Evolutionary conservation across 2,113 vertebrate genomes (phyloP).

Genomic region (Nematolebias whitei): DNA sequence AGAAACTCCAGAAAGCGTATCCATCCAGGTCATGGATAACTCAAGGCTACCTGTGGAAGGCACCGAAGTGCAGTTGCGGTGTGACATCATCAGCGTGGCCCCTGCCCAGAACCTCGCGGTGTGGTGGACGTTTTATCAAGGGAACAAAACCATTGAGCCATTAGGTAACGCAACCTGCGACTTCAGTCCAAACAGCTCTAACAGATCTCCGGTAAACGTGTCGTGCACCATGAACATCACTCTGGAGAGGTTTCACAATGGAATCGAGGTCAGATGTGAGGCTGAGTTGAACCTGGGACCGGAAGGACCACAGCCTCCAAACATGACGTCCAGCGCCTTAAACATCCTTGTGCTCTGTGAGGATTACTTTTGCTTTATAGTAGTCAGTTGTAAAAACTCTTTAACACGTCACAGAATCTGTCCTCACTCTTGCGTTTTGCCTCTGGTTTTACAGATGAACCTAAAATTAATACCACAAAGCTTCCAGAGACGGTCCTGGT

Average conservation of each 20-base stretch:
- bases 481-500: conserved; percentile 57
- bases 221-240: conserved; percentile 35
- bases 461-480: conserved; percentile 62
- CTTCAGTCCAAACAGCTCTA: accelerated
- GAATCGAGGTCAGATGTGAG: conserved; percentile 66
- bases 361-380: conserved; percentile 15
- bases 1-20: conserved; percentile 72
- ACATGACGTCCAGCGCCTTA: conserved; percentile 21
- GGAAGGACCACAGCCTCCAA: neutral
- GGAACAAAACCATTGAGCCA: conserved; percentile 3
- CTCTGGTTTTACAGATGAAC: conserved; percentile 57
- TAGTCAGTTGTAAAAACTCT: neutral
- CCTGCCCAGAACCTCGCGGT: conserved; percentile 63
- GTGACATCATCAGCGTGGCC: conserved; percentile 61
- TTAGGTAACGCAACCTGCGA: conserved; percentile 3
- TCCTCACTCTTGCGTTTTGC: conserved; percentile 1
- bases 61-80: conserved; percentile 59
- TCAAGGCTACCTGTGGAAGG: conserved; percentile 40
- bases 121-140: conserved; percentile 59
- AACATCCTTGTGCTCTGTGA: conserved; percentile 68
- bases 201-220: conserved; percentile 13
- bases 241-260: conserved; percentile 22
- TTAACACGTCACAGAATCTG: neutral
- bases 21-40: conserved; percentile 18
- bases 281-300: conserved; percentile 61